phyloP scores from a whole-genome alignment of 2,797 vertebrate species.

The Pampus argenteus region DNA sequence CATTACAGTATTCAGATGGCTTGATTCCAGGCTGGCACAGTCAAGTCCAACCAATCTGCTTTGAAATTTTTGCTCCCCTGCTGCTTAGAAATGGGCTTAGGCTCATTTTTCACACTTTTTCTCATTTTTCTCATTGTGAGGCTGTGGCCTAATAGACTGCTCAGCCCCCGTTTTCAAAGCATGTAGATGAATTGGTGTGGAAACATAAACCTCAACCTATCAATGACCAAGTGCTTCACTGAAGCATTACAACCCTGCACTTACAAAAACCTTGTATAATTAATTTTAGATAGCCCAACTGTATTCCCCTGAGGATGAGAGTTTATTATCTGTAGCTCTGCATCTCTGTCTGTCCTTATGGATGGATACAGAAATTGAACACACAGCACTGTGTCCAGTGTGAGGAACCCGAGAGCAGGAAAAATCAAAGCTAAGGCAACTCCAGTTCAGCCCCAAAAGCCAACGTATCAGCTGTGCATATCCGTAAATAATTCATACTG shows the following conservation, averaged over 20 bases:
- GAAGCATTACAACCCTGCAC: constrained; percentile 50
- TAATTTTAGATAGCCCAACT: constrained; percentile 60
- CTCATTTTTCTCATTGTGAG: constrained; percentile 33
- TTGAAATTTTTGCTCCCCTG: constrained; percentile 45
- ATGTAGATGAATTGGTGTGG: constrained; percentile 33
- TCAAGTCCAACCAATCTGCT: constrained; percentile 39
- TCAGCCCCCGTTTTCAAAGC: constrained; percentile 21
- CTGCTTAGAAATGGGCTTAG: constrained; percentile 44
- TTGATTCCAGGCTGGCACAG: constrained; percentile 30
- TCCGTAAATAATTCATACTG: constrained; percentile 78
- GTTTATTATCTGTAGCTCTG: constrained; percentile 63
- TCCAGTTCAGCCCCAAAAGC: constrained; percentile 47
- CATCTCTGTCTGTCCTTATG: constrained; percentile 38
- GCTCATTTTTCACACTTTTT: constrained; percentile 39
- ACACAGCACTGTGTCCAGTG: constrained; percentile 34
- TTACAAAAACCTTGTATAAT: constrained; percentile 74
- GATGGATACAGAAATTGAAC: constrained; percentile 49
- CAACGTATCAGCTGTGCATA: constrained; percentile 56
- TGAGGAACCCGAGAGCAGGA: constrained; percentile 36
- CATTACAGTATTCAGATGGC: constrained; percentile 27
- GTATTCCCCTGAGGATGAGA: constrained; percentile 49
- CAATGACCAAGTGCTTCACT: constrained; percentile 24
- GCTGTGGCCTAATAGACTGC: constrained; percentile 19
- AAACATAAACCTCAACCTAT: constrained; percentile 53
- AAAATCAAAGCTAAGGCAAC: constrained; percentile 64